phyloP scores from a whole-genome alignment of 2,797 vertebrate genomes.

The Ibycter americanus region DNA sequence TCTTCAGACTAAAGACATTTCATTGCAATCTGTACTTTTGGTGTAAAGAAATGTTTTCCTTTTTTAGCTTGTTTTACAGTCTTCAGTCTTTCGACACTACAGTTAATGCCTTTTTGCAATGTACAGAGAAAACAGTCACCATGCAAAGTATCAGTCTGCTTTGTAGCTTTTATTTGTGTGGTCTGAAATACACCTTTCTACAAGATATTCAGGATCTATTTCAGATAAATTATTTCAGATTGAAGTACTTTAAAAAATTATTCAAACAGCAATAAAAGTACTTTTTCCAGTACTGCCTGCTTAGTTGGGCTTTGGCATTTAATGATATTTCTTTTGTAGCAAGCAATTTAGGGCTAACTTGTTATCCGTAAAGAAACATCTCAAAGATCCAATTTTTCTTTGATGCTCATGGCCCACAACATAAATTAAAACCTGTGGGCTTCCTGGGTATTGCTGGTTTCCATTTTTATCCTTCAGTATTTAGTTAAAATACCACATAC shows the following conservation, averaged over 20 bases:
- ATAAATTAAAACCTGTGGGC: slow-evolving; percentile 27
- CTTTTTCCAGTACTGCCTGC: neutral
- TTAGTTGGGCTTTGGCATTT: neutral
- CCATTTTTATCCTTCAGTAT: slow-evolving; percentile 32
- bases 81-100: neutral
- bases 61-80: neutral
- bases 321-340: neutral
- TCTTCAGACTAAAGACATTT: neutral
- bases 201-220: neutral
- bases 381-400: neutral
- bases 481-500: slow-evolving; percentile 33
- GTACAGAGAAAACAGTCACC: neutral
- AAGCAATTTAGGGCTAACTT: neutral
- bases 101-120: neutral
- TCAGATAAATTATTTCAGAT: neutral
- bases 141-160: neutral
- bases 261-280: neutral
- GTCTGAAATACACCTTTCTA: neutral
- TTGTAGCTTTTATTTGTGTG: neutral
- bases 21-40: neutral
- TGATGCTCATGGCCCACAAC: neutral
- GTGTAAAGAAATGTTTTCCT: neutral
- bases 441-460: slow-evolving; percentile 16
- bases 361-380: neutral
- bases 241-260: neutral